Evolutionary conservation across 2,888 invertebrate species (phyloP), one percentile per base, ranked within the genome.

Genomic region (Drosophila quinaria): DNA sequence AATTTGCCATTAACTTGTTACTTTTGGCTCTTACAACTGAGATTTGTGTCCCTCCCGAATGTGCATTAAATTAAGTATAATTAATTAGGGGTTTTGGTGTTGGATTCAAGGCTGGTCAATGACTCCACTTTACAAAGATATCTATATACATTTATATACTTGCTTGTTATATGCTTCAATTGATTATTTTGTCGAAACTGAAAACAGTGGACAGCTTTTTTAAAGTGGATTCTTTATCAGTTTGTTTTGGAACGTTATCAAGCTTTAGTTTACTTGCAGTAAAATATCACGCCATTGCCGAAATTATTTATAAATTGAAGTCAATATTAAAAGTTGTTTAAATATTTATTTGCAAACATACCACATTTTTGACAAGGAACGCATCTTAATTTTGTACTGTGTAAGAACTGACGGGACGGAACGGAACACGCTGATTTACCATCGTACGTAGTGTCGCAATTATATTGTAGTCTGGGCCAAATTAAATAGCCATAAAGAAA

Each of bases 1-100:
- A 87, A 82, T 84, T 72, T 52, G 41, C 52, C 31, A 68, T 86
- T 71, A 56, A 63, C 49, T 66, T 58, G 67, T 55, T 60, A 51
- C 31, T 68, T 56, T 47, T 62, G 44, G 51, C 54, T 56, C 46
- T 67, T 80, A 64, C 56, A 65, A 65, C 59, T 39, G 61, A 61
- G 80, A 64, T 68, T 67, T 68, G 59, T 50, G 62, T 35, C 55
- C 54, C 54, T 41, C 50, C 42, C 44, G 51, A 55, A 54, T 59
- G 44, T 56, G 29, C 46, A 63, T 41, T 55, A 46, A 72, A 46
- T 19, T 49, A 61, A 56, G 41, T 67, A 39, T 37, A 61, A 67
- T 50, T 77, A 61, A 63, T 58, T 63, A 22, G 56, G 46, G 22
- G 22, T 29, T 46, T 62, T 56, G 22, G 35, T 39, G 33, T 49